Evolutionary conservation across 2,888 invertebrate species (phyloP).

Genomic region (Leuctra nigra): DNA sequence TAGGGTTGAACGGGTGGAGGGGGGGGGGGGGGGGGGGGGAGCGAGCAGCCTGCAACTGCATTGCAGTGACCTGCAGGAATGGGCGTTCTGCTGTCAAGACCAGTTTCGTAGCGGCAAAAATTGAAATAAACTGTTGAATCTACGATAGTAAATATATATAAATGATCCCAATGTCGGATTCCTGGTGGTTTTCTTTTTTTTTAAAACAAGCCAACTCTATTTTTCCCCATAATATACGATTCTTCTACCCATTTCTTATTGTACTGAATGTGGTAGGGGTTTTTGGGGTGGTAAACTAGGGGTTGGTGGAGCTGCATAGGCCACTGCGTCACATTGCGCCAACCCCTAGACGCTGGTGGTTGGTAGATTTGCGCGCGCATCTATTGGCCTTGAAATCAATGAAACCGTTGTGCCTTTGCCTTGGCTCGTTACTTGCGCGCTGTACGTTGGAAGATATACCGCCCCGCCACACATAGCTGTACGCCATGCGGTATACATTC

Average conservation of each 20-base stretch:
- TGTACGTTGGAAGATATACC: too few relatives aligned
- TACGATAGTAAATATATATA: neutral
- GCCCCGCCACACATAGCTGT: too few relatives aligned
- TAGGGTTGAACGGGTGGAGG: neutral
- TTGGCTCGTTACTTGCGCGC: too few relatives aligned
- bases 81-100: neutral
- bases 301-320: neutral
- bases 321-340: neutral
- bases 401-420: too few relatives aligned
- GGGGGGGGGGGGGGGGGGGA: neutral
- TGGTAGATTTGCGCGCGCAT: neutral
- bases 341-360: neutral
- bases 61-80: neutral
- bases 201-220: neutral
- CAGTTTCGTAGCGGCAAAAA: neutral
- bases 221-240: neutral
- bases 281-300: neutral
- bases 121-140: neutral
- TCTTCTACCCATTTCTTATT: neutral
- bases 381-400: neutral
- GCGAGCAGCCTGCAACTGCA: neutral
- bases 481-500: too few relatives aligned
- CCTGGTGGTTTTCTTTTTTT: neutral
- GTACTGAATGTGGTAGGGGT: neutral
- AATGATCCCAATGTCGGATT: conserved; percentile 6